Evolutionary conservation across 2,797 vertebrate genomes (phyloP), one percentile per base, ranked within the genome.

Genomic region (Meda fulgida): DNA sequence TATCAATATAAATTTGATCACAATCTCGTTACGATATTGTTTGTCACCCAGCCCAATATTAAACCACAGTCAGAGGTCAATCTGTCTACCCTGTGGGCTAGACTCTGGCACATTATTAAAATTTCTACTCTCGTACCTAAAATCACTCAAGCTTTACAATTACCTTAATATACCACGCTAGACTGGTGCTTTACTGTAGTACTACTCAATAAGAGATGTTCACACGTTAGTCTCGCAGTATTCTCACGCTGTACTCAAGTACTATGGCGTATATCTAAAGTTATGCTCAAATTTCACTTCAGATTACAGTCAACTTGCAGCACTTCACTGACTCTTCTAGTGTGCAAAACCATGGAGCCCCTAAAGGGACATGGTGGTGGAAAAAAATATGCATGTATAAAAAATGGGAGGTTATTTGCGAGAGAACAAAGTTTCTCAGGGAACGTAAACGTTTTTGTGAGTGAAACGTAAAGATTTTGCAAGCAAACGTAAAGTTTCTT

Each of bases 11-110:
- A 19, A 21, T 53, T 53, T 53, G 6, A 53, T 53, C 51, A 53
- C 51, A 21, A 53, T 53, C 51, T 53, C 19, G 0, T 7, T 53
- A 53, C 21, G 5, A 53, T 53, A 53, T 21, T 46, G 43, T 46
- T 46, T 4, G 19, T 51, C 18, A 7, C 48, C 18, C 48, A 51
- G 48, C 5, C 48, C 48, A 18, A 51, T 51, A 85, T 60, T 78
- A 40, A 80, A 70, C 51, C 7, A 75, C 60, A 79, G 16, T 66
- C 40, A 29, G 38, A 65, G 40, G 58, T 79, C 60, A 65, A 16
- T 79, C 10, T 48, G 46, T 16, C 60, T 34, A 29, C 13, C 13
- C 14, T 29, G 60, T 78, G 31, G 40, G 10, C 60, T 79, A 29
- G 65, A 43, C 38, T 11, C 23, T 0, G n/a, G 26, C 66, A 29